Evolutionary conservation across 1,140 invertebrate genomes (phyloP), one percentile per base, ranked within the genome.

Genomic region (Drosophila sucinea): DNA sequence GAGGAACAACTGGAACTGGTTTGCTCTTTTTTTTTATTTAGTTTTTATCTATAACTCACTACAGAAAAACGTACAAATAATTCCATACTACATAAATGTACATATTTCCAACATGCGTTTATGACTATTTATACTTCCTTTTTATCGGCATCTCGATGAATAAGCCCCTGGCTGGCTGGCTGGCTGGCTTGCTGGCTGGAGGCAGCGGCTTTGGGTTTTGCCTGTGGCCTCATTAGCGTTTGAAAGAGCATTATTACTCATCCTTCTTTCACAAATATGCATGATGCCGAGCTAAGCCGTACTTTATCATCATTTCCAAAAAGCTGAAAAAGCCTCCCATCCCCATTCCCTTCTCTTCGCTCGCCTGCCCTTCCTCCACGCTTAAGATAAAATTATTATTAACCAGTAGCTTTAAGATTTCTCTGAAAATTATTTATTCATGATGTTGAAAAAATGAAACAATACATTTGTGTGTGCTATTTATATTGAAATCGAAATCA

Each of bases 201-300:
- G 17, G 17, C 10, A 27, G 5, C 8, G 44, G 44, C 23, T 27
- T 51, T 27, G 44, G 44, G 44, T 51, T 51, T 51, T 51, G 44
- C 44, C 44, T 51, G 44, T 27, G 72, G 79, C 69, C 73, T 82
- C 79, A 86, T 86, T 83, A 86, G 76, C 57, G 67, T 79, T 79
- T 58, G 61, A 58, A 58, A 58, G 63, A 61, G 62, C 47, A 72
- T 85, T 85, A 81, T 85, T 85, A 81, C 58, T 40, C 38, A 40
- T 61, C 25, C 58, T 33, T 35, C 25, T 32, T 33, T 17, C 55
- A 32, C 4, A 57, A 56, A 47, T 47, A 47, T 51, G 1, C 27
- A 51, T 51, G 27, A 51, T 27, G 44, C 25, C 6, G 44, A 51
- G 44, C 44, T 51, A 51, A 51, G 44, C 44, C 44, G 7, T 27